Evolutionary conservation across 1,140 invertebrate species (phyloP), one percentile per base, ranked within the genome.

Genomic region (Oppia nitens): DNA sequence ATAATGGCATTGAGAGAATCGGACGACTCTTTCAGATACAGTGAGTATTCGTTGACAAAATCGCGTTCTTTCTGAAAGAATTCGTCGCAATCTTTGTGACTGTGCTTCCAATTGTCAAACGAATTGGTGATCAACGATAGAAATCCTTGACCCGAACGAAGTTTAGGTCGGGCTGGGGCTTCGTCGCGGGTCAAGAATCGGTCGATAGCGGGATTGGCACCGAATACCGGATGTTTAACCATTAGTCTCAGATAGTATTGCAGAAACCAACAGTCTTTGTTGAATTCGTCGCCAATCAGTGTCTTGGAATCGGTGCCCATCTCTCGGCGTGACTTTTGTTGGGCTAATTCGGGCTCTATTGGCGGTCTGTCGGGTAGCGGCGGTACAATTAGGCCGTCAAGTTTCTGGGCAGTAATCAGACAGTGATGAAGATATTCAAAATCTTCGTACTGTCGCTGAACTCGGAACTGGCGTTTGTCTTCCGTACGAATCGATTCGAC

Each of bases 391-490:
- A 75, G 53, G 26, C 74, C 74, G 52, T 66, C 66, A 29, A 68
- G 63, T 53, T 70, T 68, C n/a, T 66, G 62, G 27, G 71, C 70
- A 21, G 64, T 68, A 11, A 68, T 58, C 23, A 75, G 59, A 62
- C 69, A 71, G 60, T 75, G 74, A 45, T 75, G 70, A 14, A 75
- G 63, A 68, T 73, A 74, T 62, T 74, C 72, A 61, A 75, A 66
- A 63, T 75, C 73, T 63, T 75, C 73, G 67, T 70, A 74, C 47
- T 70, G 62, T 27, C 74, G 64, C 54, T 67, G 62, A 47, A 75
- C 63, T 9, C 6, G 6, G 32, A 40, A 40, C 32, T 40, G 6
- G 6, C 17, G 6, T 6, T 40, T 17, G 32, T 40, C 32, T 40
- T 40, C 32, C 6, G 6, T 9, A 40, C 32, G 32, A 40, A 40